phyloP scores from a whole-genome alignment of 2,888 invertebrate species.

The Brenthis hecate region DNA sequence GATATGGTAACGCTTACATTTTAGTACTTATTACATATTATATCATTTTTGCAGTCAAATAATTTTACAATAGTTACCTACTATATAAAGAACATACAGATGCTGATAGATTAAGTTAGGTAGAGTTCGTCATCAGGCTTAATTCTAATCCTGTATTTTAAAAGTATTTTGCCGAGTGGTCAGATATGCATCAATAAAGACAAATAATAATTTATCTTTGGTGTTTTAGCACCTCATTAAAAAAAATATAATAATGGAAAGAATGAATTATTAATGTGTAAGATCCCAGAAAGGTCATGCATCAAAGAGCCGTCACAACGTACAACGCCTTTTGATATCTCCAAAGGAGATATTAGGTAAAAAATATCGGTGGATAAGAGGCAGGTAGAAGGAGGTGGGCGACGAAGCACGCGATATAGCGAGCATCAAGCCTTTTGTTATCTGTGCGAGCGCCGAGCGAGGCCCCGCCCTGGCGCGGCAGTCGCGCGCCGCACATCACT shows the following conservation, averaged over 20 bases:
- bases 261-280: constrained; percentile 43
- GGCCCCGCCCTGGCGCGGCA: constrained; percentile 52
- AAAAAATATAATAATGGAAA: constrained; percentile 39
- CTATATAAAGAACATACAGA: too few relatives aligned
- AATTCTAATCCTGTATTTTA: neutral
- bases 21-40: too few relatives aligned
- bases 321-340: constrained; percentile 40
- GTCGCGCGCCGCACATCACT: constrained; percentile 43
- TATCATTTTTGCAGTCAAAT: too few relatives aligned
- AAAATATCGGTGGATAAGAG: constrained; percentile 41
- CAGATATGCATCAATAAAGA: constrained; percentile 28
- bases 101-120: too few relatives aligned
- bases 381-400: constrained; percentile 43
- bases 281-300: constrained; percentile 40
- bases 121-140: neutral
- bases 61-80: too few relatives aligned
- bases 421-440: constrained; percentile 63
- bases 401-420: constrained; percentile 31
- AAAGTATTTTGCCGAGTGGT: neutral
- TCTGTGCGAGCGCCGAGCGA: constrained; percentile 54
- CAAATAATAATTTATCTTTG: constrained; percentile 33
- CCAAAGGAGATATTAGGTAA: constrained; percentile 39
- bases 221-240: constrained; percentile 43
- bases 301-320: constrained; percentile 41
- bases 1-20: too few relatives aligned